These are phyloP conservation scores for Oscheius myriophilus DNA, from an alignment of 2,888 invertebrate species.

Conservation along the genomic window DNA sequence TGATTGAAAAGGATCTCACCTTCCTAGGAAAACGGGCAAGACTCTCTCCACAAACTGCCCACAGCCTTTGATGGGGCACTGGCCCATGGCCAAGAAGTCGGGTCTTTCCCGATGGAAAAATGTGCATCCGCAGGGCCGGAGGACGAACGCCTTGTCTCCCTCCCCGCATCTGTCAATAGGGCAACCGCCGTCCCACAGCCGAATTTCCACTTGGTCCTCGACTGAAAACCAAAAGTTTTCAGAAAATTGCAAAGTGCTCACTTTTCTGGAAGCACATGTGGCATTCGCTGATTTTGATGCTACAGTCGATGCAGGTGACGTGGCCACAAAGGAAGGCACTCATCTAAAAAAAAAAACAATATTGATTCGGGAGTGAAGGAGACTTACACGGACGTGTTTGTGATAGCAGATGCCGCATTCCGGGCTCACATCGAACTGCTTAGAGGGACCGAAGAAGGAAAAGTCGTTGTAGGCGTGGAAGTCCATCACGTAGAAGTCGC, in stretches of 20 bases:
- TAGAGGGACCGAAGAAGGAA: background rate
- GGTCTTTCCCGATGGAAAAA: no score
- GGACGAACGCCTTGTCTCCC: no score
- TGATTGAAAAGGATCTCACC: no score
- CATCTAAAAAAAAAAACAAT: background rate
- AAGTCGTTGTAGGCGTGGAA: no score
- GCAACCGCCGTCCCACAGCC: background rate
- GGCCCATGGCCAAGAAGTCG: no score
- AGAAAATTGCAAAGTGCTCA: no score
- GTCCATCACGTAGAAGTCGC: background rate
- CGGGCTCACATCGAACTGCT: background rate
- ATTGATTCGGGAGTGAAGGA: background rate
- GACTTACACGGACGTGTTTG: background rate
- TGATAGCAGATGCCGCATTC: no score
- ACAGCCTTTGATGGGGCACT: no score
- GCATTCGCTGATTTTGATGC: background rate
- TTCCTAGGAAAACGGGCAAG: no score
- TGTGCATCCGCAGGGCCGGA: no score
- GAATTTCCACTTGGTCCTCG: background rate
- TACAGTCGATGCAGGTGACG: background rate
- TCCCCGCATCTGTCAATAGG: slow-evolving; percentile 3
- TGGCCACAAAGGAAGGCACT: slow-evolving; percentile 1
- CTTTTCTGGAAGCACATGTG: no score
- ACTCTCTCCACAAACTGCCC: no score
- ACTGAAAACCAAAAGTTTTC: background rate